Evolutionary conservation across 2,113 vertebrate genomes (phyloP).

Genomic region (Terrapene triunguis): DNA sequence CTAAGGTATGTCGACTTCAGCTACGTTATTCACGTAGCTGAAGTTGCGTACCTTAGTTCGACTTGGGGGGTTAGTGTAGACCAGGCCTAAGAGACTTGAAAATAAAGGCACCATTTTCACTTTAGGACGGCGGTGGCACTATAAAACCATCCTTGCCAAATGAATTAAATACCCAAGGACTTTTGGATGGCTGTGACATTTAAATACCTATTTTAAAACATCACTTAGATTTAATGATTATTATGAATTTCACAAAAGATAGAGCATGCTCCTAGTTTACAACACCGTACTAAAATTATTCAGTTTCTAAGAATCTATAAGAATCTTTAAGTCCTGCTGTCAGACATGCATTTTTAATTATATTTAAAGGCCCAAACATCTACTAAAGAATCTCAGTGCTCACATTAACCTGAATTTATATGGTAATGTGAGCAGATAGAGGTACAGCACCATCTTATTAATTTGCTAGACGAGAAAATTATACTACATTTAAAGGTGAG

Average conservation of each 20-base stretch:
- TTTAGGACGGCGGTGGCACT: neutral
- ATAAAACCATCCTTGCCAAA: neutral
- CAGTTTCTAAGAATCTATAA: neutral
- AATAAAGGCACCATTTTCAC: neutral
- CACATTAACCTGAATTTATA: neutral
- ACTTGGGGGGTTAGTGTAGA: too few relatives aligned
- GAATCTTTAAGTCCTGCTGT: neutral
- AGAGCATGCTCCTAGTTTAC: neutral
- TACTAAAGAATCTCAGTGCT: neutral
- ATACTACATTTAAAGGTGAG: neutral
- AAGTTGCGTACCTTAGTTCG: too few relatives aligned
- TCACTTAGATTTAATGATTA: neutral
- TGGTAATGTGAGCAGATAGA: neutral
- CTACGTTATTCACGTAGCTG: too few relatives aligned
- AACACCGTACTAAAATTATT: neutral
- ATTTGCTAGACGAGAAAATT: neutral
- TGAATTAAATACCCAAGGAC: neutral
- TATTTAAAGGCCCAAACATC: neutral
- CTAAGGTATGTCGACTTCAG: too few relatives aligned
- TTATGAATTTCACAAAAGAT: neutral
- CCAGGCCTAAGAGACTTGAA: neutral
- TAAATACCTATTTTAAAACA: neutral
- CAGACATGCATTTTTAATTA: neutral
- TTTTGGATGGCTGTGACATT: neutral
- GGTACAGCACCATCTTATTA: neutral